Evolutionary conservation across 1,140 invertebrate species (phyloP).

Genomic region (Bradysia coprophila): DNA sequence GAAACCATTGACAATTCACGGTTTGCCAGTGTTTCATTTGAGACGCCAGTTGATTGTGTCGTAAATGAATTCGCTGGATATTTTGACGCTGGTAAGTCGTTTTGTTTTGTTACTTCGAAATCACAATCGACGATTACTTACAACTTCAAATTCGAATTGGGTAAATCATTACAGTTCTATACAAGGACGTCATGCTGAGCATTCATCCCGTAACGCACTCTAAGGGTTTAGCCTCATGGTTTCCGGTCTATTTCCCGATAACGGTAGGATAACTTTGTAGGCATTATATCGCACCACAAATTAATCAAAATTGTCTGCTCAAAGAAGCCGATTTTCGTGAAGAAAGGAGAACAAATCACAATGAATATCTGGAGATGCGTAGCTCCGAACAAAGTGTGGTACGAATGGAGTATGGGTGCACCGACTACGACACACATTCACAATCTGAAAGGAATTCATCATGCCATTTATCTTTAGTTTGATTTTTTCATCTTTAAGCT

Average conservation of each 20-base stretch:
- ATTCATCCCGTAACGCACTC: constrained; percentile 80
- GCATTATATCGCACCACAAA: too few relatives aligned
- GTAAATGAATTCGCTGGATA: constrained; percentile 91
- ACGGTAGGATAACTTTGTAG: too few relatives aligned
- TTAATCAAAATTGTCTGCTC: too few relatives aligned
- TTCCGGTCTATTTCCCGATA: constrained; percentile 87
- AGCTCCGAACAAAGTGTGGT: constrained; percentile 74
- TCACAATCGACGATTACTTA: too few relatives aligned
- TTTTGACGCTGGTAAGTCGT: too few relatives aligned
- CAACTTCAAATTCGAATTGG: too few relatives aligned
- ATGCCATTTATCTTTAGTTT: constrained; percentile 7
- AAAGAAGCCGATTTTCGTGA: constrained; percentile 58
- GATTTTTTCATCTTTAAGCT: too few relatives aligned
- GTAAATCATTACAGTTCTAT: too few relatives aligned
- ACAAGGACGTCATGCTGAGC: constrained; percentile 68
- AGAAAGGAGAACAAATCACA: constrained; percentile 45
- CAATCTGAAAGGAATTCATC: constrained; percentile 65
- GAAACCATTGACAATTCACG: constrained; percentile 55
- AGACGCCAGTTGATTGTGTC: constrained; percentile 49
- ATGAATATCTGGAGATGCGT: constrained; percentile 78
- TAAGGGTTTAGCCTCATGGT: constrained; percentile 90
- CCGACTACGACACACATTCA: constrained; percentile 48
- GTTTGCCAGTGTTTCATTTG: constrained; percentile 48
- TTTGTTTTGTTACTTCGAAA: too few relatives aligned
- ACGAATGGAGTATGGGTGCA: constrained; percentile 75